Conservation (phyloP, 2,113 vertebrate genomes). For the Bubo bubo region DNA sequence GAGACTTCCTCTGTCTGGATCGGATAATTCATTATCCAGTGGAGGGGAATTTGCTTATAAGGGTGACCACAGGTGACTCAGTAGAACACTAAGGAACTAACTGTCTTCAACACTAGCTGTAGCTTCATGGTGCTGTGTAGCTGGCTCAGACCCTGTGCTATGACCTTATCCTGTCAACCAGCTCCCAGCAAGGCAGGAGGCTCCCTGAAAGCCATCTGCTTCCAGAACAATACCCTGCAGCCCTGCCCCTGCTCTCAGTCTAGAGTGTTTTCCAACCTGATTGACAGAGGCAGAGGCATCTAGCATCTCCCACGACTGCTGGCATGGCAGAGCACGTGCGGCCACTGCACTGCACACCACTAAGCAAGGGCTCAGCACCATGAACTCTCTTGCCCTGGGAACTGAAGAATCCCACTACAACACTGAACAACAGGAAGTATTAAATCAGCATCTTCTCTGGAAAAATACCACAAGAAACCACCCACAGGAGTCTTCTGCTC, state of each 20-base stretch:
- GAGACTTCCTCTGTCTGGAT: constrained; percentile 48
- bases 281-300: background rate
- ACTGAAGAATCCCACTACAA: background rate
- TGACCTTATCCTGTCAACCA: background rate
- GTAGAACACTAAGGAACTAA: background rate
- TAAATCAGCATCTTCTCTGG: constrained; percentile 46
- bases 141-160: background rate
- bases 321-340: rapidly evolving
- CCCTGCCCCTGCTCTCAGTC: background rate
- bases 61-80: background rate
- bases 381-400: background rate
- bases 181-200: background rate
- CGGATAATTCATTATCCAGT: constrained; percentile 4
- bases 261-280: background rate
- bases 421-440: constrained; percentile 38
- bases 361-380: background rate
- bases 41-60: background rate
- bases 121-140: background rate
- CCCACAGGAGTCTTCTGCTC: background rate
- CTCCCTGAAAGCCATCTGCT: background rate
- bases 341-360: background rate
- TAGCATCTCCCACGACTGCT: background rate
- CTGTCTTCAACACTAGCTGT: background rate
- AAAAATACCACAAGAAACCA: constrained; percentile 26
- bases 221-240: background rate